Conservation (phyloP, 2,888 invertebrate species). For the Philopedon plagiatum region DNA sequence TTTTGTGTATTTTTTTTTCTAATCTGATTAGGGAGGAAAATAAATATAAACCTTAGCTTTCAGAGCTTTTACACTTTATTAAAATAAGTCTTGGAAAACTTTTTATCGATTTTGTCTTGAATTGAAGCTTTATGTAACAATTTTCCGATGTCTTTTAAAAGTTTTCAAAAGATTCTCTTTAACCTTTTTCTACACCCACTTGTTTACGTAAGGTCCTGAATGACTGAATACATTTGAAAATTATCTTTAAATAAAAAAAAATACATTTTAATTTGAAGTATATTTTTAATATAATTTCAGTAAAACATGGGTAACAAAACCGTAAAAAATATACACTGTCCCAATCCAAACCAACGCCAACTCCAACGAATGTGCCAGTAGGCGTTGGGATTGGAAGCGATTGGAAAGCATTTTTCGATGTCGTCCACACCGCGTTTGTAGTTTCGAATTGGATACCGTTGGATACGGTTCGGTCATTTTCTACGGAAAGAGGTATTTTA, state of each 20-base stretch:
- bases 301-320: background rate
- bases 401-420: too few relatives aligned
- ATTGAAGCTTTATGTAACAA: background rate
- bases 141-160: background rate
- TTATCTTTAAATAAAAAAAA: background rate
- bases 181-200: background rate
- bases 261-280: background rate
- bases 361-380: too few relatives aligned
- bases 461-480: too few relatives aligned
- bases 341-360: too few relatives aligned
- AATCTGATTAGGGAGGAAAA: background rate
- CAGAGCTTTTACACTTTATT: background rate
- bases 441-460: too few relatives aligned
- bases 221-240: background rate
- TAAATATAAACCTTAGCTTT: background rate
- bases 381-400: too few relatives aligned
- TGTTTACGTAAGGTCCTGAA: background rate
- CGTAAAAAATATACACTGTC: background rate
- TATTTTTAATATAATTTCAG: background rate
- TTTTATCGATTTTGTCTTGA: background rate
- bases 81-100: background rate
- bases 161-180: background rate
- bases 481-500: too few relatives aligned
- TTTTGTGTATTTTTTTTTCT: too few relatives aligned
- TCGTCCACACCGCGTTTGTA: too few relatives aligned